These are phyloP conservation scores for Aegypius monachus DNA, from an alignment of 2,113 vertebrate genomes.

Conservation along the genomic window DNA sequence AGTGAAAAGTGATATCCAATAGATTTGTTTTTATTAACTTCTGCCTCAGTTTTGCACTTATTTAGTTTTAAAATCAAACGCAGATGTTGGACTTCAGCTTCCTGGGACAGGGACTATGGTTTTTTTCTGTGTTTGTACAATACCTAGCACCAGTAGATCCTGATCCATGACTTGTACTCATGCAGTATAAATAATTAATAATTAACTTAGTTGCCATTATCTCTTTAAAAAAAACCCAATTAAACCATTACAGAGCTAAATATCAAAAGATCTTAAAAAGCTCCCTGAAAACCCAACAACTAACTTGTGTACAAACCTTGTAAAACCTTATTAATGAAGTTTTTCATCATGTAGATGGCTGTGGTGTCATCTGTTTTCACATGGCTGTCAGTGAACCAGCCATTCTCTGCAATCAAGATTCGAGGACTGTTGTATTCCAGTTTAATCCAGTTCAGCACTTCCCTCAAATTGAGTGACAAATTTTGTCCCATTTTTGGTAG, in stretches of 20 bases:
- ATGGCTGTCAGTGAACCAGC: conserved; percentile 89
- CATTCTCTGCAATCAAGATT: conserved; percentile 88
- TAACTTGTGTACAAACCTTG: conserved; percentile 78
- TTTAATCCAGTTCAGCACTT: conserved; percentile 87
- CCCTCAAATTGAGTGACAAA: conserved; percentile 82
- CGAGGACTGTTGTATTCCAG: conserved; percentile 83
- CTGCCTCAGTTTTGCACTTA: not conserved
- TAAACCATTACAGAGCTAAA: not conserved
- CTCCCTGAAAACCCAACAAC: not conserved
- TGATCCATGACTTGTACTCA: not conserved
- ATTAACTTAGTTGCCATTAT: conserved; percentile 18
- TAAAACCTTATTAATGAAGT: conserved; percentile 89
- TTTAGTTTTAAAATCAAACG: not conserved
- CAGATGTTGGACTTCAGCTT: conserved; percentile 34
- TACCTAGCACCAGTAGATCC: not conserved
- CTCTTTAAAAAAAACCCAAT: not conserved
- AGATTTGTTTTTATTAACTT: not conserved
- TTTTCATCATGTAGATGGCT: conserved; percentile 90
- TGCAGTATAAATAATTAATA: conserved; percentile 15
- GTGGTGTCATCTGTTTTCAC: conserved; percentile 89
- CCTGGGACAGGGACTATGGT: not conserved
- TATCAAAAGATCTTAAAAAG: not conserved
- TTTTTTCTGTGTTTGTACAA: conserved; percentile 4
- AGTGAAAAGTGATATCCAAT: not conserved
- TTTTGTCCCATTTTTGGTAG: conserved; percentile 78